A percentile compares a stretch with the other conserved stretches of the same genome.
Conservation (phyloP, 37 sponge, comb jelly and placozoan genomes). For the Diacarnus erythraeanus region DNA sequence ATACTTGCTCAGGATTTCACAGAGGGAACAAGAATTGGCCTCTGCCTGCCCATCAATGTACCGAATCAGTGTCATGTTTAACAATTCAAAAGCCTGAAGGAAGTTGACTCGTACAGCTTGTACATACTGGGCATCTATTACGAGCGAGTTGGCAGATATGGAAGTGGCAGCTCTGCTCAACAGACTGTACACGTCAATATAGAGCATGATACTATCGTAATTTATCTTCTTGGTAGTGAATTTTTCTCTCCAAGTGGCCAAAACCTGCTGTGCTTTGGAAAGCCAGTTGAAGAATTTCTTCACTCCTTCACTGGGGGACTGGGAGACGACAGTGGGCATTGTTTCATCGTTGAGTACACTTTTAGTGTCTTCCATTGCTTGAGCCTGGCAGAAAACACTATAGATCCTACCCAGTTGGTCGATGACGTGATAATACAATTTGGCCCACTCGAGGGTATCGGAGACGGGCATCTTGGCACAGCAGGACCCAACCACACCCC, state of each 20-base stretch:
- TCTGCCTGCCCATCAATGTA: conserved; percentile 45
- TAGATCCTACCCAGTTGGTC: conserved; percentile 44
- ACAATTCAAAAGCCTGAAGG: conserved; percentile 22
- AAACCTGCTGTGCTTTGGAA: conserved; percentile 23
- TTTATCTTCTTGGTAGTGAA: conserved; percentile 12
- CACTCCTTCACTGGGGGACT: conserved; percentile 13
- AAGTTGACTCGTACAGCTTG: conserved; percentile 5
- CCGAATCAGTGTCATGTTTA: conserved; percentile 26
- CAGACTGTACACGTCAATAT: conserved; percentile 10
- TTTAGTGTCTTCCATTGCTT: background rate
- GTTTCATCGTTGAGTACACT: background rate
- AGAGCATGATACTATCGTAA: conserved; percentile 38
- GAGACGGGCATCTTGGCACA: conserved; percentile 37
- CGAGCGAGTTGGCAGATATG: conserved; percentile 3
- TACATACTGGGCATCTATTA: conserved; percentile 21
- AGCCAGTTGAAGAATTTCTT: conserved; percentile 49
- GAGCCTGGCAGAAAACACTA: conserved; percentile 11
- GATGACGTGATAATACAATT: conserved; percentile 24
- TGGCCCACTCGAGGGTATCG: conserved; percentile 32
- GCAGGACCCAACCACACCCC: conserved; percentile 45
- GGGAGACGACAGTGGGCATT: conserved; percentile 27
- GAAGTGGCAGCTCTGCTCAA: conserved; percentile 32
- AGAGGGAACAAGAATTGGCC: conserved; percentile 30
- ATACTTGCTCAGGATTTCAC: conserved; percentile 35
- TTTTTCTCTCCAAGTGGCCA: conserved; percentile 37